Evolutionary conservation across 2,888 invertebrate genomes (phyloP).

Genomic region (Acanthopleura granulata): DNA sequence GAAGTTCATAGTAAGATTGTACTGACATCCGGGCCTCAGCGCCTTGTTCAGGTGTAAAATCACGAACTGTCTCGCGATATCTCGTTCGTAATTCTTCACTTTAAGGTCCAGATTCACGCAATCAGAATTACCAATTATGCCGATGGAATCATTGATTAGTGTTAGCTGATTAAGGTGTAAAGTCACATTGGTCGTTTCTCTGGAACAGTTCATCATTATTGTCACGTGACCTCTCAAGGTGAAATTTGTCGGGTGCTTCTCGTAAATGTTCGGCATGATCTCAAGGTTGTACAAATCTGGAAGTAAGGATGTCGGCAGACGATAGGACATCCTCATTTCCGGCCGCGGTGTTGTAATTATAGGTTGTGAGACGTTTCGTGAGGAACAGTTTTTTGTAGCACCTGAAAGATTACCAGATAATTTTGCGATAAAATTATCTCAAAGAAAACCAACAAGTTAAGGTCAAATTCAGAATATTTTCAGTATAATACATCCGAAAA

Average conservation of each 20-base stretch:
- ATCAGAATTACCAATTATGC: not conserved
- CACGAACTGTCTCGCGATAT: constrained; percentile 29
- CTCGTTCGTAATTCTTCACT: constrained; percentile 17
- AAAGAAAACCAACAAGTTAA: too few relatives aligned
- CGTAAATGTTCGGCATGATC: constrained; percentile 33
- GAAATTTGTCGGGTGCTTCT: constrained; percentile 27
- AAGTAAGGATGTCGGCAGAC: constrained; percentile 27
- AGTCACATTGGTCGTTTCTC: constrained; percentile 26
- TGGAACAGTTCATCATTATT: constrained; percentile 23
- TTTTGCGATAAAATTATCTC: too few relatives aligned
- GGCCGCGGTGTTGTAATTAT: not conserved
- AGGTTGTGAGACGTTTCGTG: not conserved
- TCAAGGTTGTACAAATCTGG: constrained; percentile 30
- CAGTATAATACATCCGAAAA: too few relatives aligned
- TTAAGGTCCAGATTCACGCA: not conserved
- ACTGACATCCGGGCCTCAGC: constrained; percentile 76
- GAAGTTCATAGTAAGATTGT: constrained; percentile 79
- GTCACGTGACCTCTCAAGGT: constrained; percentile 28
- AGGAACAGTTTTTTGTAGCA: too few relatives aligned
- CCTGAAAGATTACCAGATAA: too few relatives aligned
- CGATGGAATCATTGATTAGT: constrained; percentile 24
- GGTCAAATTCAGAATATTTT: too few relatives aligned
- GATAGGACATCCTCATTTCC: constrained; percentile 18
- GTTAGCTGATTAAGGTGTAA: constrained; percentile 27
- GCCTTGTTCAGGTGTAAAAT: constrained; percentile 75